Evolutionary conservation across 1,140 invertebrate genomes (phyloP), one percentile per base, ranked within the genome.

Genomic region (Lasaia peninsularis): DNA sequence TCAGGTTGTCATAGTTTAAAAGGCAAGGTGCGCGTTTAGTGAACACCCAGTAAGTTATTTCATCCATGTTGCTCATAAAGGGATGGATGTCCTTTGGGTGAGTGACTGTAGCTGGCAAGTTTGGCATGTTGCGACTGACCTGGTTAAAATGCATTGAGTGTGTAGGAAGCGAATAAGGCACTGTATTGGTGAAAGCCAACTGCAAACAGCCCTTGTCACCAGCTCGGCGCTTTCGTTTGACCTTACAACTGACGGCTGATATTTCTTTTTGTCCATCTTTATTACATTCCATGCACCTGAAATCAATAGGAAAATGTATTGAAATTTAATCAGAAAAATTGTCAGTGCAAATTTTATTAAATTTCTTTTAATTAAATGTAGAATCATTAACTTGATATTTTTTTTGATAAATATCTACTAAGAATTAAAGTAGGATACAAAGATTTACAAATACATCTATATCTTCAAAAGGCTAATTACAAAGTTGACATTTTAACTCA

Each of bases 31-130:
- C 83, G 51, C 83, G 63, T 54, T 83, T 81, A 0, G 85, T 85
- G 54, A 72, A 71, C 16, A 88, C 75, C 85, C 85, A 88, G 57
- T 78, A 88, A 2, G 76, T 73, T 69, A 88, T 88, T 62, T 84
- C 82, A 54, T 88, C 82, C 82, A 88, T 84, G 58, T 77, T 78
- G 73, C 62, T 84, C 78, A 86, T 84, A 82, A 86, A 80, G 80
- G 80, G 73, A 78, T 50, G 31, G 60, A 24, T 14, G 37, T 56
- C 34, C 10, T 44, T 28, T 66, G 63, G 33, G 56, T n/a, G 34
- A 44, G 51, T 51, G 52, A 60, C 24, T 32, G 58, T 35, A 12
- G 53, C 31, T 54, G 60, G 55, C 44, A 56, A 50, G 11, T 50
- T 53, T 58, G 57, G 57, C 12, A 51, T 40, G 44, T 44, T 31